Base-by-base conservation (phyloP, 2,113 vertebrate species). In the Chloropsis cyanopogon region DNA sequence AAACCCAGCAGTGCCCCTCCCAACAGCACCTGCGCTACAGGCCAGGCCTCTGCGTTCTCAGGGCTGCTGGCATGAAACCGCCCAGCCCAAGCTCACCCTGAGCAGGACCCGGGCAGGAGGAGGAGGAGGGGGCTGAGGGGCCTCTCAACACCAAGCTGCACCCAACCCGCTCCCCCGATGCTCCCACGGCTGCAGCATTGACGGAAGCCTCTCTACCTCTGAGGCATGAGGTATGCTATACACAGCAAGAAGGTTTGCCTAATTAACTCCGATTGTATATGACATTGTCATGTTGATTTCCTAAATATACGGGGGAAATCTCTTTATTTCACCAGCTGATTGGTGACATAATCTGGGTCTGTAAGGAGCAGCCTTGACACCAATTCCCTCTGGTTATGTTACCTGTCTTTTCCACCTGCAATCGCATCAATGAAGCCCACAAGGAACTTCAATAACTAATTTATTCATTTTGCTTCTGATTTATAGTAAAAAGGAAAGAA, bases 201-300 rank as follows among this genome's bases (percentile, higher is more conserved):
- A 88, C 3, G 4, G 73, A 85, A 63, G 71, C 76, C 63, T 81
- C 93, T 95, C 87, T 94, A 90, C 95, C 97, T 97, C 96, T 86
- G 93, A 97, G 97, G 97, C 97, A 96, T 72, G 91, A 94, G 95
- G 87, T 93, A 72, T 12, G 88, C 87, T 56, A 44, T 26, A 91
- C 76, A 65, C 90, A 78, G 86, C 88, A 86, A 91, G 92, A 46
- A 88, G 96, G 89, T 84, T 85, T 95, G 87, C 93, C 96, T 97
- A 97, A 98, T 98, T 97, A 98, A 92, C 97, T 97, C 88, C 93
- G 86, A 98, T 97, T 95, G 96, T 97, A 96, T 97, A 97, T 97
- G 96, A 97, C 96, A 97, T 96, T 98, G 97, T 98, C 97, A 98
- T 97, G 97, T 97, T 96, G 97, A 97, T 97, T 98, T 97, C 97